phyloP scores from a whole-genome alignment of 92 coral and sea anemone genomes.

The Actinostola sp. region DNA sequence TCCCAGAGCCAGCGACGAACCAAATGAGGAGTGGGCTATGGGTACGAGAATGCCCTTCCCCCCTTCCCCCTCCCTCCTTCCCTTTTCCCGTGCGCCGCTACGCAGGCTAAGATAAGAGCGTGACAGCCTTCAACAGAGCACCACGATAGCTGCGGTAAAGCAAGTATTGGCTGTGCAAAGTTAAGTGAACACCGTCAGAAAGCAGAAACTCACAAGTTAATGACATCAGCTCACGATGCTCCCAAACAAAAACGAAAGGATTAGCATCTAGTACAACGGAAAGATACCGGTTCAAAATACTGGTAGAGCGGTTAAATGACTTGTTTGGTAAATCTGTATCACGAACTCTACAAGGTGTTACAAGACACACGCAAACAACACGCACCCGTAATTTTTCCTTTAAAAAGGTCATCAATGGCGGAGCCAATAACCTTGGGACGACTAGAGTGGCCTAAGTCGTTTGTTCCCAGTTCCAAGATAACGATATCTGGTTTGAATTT shows the following conservation, averaged over 20 bases:
- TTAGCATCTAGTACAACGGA: slow-evolving; percentile 26
- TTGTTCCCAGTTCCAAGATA: slow-evolving; percentile 49
- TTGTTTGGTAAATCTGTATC: background rate
- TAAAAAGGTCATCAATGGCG: slow-evolving; percentile 29
- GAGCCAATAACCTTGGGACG: slow-evolving; percentile 43
- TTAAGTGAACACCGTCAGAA: slow-evolving; percentile 34
- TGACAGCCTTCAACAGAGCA: slow-evolving; percentile 36
- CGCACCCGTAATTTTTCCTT: background rate
- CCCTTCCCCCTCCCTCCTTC: too few species aligned
- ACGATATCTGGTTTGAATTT: slow-evolving; percentile 22
- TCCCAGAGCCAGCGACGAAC: too few species aligned
- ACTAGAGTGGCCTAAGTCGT: slow-evolving; percentile 15
- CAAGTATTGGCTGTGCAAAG: slow-evolving; percentile 22
- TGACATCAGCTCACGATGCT: slow-evolving; percentile 21
- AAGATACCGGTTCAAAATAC: slow-evolving; percentile 16
- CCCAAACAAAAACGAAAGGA: slow-evolving; percentile 40
- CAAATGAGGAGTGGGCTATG: too few species aligned
- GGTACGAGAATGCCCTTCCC: too few species aligned
- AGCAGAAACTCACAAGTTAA: background rate
- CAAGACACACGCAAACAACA: slow-evolving; percentile 46
- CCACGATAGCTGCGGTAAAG: slow-evolving; percentile 42
- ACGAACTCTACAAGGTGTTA: slow-evolving; percentile 11
- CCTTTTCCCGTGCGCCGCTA: too few species aligned
- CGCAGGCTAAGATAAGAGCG: background rate
- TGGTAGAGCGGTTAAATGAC: background rate